Evolutionary conservation across 2,797 vertebrate species (phyloP).

Genomic region (Vireo griseus): DNA sequence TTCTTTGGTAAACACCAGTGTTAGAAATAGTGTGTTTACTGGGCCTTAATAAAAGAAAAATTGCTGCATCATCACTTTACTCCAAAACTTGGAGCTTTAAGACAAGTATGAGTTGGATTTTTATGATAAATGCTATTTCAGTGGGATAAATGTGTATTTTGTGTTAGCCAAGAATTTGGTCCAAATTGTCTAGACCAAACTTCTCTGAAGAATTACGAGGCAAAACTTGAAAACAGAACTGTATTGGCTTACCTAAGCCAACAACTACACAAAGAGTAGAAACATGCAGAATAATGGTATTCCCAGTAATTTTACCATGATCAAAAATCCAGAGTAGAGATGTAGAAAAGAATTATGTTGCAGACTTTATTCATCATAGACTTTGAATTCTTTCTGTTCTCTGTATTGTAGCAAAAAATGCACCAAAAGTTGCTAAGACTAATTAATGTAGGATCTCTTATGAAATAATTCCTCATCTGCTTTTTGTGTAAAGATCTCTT

Average conservation of each 20-base stretch:
- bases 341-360: background rate
- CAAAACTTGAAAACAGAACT: background rate
- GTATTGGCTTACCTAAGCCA: background rate
- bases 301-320: background rate
- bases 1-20: background rate
- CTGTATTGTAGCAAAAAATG: background rate
- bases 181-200: background rate
- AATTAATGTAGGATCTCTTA: background rate
- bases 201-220: background rate
- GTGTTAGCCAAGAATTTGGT: background rate
- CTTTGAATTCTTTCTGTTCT: background rate
- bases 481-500: slow-evolving; percentile 24
- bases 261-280: background rate
- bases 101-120: background rate
- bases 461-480: slow-evolving; percentile 9
- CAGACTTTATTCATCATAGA: background rate
- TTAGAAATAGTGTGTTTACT: background rate
- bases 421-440: background rate
- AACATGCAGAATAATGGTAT: background rate
- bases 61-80: background rate
- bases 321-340: background rate
- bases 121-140: background rate
- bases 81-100: background rate
- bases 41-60: background rate
- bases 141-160: background rate